Evolutionary conservation across 1,140 invertebrate species (phyloP), one percentile per base, ranked within the genome.

Genomic region (Tetraneura akinire): DNA sequence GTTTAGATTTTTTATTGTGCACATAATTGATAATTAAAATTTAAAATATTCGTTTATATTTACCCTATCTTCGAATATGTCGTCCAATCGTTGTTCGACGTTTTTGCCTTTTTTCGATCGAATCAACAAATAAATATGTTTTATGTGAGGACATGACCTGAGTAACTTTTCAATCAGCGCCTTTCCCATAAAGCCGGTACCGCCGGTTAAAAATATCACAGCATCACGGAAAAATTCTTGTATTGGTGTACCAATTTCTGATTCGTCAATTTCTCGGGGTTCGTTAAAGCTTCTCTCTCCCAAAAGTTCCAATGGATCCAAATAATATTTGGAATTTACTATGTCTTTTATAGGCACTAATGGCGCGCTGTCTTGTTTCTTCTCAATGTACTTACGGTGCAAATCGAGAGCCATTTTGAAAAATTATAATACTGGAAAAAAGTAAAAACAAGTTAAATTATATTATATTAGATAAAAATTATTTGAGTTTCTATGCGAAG

Each of bases 101-200:
- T 86, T 86, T 82, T 90, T 85, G 71, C 89, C 90, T 80, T 90
- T 91, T 83, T 94, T 95, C 0, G 88, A 88, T 78, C 94, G 86
- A 80, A 95, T 87, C 11, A 96, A 85, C 13, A 94, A 80, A 83
- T 93, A 96, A 74, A 96, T 90, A 62, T 88, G 89, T 60, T 88
- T 87, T 4, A 96, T 80, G 9, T 90, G 90, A 0, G 91, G 89
- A 86, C 93, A 95, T 1, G 91, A 92, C 82, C 93, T 88, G 4
- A 96, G 85, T 2, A 96, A 84, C 83, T 96, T 96, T 86, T 96
- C 94, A 0, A 94, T 87, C n/a, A 96, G 86, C 0, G 93, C 90
- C 86, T 95, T 95, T 0, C 94, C 94, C 85, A 95, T 89, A 84
- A 95, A 95, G 42, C 93, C 93, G 0, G 92, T 90, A 3, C 83